Conservation (phyloP, 2,113 vertebrate species). For the Tyrannus savana region DNA sequence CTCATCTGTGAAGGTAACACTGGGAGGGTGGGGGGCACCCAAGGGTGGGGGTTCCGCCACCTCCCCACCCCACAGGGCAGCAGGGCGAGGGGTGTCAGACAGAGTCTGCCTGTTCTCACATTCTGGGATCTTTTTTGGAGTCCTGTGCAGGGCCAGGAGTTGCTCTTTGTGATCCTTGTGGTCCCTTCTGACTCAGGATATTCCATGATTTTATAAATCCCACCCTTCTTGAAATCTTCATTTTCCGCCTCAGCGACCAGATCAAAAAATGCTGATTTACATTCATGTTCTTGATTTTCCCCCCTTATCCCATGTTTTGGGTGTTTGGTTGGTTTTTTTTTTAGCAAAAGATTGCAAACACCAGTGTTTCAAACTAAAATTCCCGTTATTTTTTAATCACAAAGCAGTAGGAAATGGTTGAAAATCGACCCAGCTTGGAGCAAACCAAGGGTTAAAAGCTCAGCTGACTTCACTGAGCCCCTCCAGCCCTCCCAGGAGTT, state of each 20-base stretch:
- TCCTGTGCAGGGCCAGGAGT: not conserved
- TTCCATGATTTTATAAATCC: not conserved
- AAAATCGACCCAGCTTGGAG: not conserved
- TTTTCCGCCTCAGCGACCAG: rapidly evolving
- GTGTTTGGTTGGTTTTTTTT: not conserved
- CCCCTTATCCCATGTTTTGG: not conserved
- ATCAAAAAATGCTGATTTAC: not conserved
- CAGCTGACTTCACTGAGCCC: rapidly evolving
- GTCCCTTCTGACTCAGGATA: not conserved
- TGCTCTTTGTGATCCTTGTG: rapidly evolving
- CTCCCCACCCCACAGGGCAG: not conserved
- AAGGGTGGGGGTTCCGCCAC: not conserved
- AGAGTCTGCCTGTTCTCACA: not conserved
- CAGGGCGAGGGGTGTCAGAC: not conserved
- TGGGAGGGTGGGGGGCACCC: not conserved
- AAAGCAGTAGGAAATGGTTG: not conserved
- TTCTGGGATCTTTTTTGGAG: too few relatives aligned
- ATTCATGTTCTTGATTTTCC: not conserved
- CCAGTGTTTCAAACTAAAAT: not conserved
- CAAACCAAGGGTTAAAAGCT: not conserved
- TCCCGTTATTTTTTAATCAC: not conserved
- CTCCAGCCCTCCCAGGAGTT: not conserved
- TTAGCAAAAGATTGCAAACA: not conserved
- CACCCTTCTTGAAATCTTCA: not conserved
- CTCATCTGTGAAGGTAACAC: conserved; percentile 90